phyloP scores from a whole-genome alignment of 37 sponge, comb jelly and placozoan genomes.

The Ianthella basta region DNA sequence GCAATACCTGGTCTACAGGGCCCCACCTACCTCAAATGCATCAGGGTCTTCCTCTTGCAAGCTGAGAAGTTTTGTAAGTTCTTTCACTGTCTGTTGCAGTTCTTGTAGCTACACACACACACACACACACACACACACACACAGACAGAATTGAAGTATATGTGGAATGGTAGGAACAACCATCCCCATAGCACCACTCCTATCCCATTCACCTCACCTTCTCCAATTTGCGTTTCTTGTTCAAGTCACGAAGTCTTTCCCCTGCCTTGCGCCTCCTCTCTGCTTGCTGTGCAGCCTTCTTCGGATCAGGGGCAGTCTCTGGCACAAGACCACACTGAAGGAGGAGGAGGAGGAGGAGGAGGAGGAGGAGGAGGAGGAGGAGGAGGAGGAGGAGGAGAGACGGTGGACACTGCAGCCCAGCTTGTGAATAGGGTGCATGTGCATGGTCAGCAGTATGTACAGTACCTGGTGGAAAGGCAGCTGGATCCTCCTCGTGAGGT shows the following conservation, averaged over 20 bases:
- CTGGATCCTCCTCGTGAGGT: slow-evolving; percentile 51
- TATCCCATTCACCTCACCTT: slow-evolving; percentile 47
- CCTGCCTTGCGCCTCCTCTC: slow-evolving; percentile 74
- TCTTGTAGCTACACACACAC: slow-evolving; percentile 5
- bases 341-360: background rate
- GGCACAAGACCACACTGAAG: slow-evolving; percentile 1
- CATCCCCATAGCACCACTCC: slow-evolving; percentile 4
- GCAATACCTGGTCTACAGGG: too few relatives aligned
- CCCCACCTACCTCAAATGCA: slow-evolving; percentile 19
- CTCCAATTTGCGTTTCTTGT: slow-evolving; percentile 73
- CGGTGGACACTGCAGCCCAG: background rate
- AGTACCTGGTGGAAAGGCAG: slow-evolving; percentile 64
- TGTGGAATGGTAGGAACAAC: too few relatives aligned
- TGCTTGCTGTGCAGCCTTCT: slow-evolving; percentile 51
- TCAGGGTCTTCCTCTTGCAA: slow-evolving; percentile 35
- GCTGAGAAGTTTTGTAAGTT: slow-evolving; percentile 7
- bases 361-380: too few relatives aligned
- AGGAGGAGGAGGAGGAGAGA: too few relatives aligned
- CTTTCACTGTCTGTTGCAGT: slow-evolving; percentile 21
- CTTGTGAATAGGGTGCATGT: background rate
- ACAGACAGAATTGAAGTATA: too few relatives aligned
- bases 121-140: too few relatives aligned
- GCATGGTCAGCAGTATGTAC: too few relatives aligned
- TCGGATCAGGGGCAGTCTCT: slow-evolving; percentile 15
- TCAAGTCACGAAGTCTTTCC: slow-evolving; percentile 71